Conservation (phyloP, 2,888 invertebrate genomes). For the Metacarcinus magister region DNA sequence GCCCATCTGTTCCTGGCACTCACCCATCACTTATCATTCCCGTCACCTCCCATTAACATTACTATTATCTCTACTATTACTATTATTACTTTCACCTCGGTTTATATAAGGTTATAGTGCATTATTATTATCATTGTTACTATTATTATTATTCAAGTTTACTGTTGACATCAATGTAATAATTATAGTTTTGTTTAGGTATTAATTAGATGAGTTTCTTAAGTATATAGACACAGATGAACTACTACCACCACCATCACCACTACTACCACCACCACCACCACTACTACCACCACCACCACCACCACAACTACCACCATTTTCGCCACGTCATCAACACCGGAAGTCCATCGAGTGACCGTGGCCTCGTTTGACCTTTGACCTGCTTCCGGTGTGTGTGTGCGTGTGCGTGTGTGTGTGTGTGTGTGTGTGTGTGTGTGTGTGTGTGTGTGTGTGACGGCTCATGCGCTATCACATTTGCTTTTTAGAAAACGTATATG, state of each 20-base stretch:
- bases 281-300: not conserved
- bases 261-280: too few relatives aligned
- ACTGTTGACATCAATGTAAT: not conserved
- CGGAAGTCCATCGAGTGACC: constrained; percentile 2
- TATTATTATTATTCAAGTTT: not conserved
- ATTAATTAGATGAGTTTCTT: not conserved
- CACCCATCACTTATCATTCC: not conserved
- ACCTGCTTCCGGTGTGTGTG: constrained; percentile 36
- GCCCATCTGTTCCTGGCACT: not conserved
- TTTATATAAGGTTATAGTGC: too few relatives aligned
- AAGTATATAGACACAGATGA: not conserved
- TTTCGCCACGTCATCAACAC: not conserved
- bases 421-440: constrained; percentile 5
- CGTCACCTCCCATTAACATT: not conserved
- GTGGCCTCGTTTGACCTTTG: not conserved
- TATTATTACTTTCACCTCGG: not conserved
- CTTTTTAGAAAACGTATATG: not conserved
- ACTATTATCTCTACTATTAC: not conserved
- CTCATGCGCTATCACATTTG: not conserved
- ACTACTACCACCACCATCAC: too few relatives aligned
- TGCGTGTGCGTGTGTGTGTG: constrained; percentile 14
- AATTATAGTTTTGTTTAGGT: not conserved
- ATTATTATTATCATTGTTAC: not conserved
- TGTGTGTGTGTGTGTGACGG: not conserved
- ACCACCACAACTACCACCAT: not conserved